Percentiles rank a stretch among this genome's conserved stretches.
Evolutionary conservation across 2,113 vertebrate genomes (phyloP).

Genomic region (Mormoops blainvillei): DNA sequence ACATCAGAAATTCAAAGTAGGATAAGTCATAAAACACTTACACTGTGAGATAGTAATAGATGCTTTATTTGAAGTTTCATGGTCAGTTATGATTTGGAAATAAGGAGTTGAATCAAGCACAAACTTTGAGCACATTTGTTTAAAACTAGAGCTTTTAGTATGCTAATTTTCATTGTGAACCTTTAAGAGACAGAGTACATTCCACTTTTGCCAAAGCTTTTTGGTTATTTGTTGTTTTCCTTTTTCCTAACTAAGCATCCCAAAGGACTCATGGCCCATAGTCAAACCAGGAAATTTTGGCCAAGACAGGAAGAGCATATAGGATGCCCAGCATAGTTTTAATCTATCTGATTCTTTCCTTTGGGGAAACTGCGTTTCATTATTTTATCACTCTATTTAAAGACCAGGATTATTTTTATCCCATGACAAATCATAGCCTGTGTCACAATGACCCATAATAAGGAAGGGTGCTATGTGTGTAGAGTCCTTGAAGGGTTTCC

Average conservation of each 20-base stretch:
- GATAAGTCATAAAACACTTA: not conserved
- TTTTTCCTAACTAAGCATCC: not conserved
- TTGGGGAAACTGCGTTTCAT: not conserved
- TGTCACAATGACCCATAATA: not conserved
- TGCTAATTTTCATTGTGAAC: not conserved
- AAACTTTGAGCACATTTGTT: not conserved
- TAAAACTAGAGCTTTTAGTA: not conserved
- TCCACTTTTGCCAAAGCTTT: not conserved
- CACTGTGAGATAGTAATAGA: not conserved
- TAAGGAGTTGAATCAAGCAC: not conserved
- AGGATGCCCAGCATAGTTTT: not conserved
- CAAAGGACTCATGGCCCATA: not conserved
- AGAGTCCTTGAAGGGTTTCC: not conserved
- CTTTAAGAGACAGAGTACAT: not conserved
- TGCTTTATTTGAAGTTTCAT: not conserved
- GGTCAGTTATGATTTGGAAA: not conserved
- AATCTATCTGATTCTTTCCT: not conserved
- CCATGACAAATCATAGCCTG: not conserved
- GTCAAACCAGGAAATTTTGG: not conserved
- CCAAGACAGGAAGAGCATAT: not conserved
- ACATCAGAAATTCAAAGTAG: conserved; percentile 14
- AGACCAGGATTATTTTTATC: not conserved
- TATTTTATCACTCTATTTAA: not conserved
- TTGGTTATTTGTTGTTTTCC: not conserved
- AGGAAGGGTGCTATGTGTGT: not conserved